A percentile compares a stretch with the other conserved stretches of the same genome.
phyloP scores from a whole-genome alignment of 2,888 invertebrate genomes.

The Melanargia galathea region DNA sequence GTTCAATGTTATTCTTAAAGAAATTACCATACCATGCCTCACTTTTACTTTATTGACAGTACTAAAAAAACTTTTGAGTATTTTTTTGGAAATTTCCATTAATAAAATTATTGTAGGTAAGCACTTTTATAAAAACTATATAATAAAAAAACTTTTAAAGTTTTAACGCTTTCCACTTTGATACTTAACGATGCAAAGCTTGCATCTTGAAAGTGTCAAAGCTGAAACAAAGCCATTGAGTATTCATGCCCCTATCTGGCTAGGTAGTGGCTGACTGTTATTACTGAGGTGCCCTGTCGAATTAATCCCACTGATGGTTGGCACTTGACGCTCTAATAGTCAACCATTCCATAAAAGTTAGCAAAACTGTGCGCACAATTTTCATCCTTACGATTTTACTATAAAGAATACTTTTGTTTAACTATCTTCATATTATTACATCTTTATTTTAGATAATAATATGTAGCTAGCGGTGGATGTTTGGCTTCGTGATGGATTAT shows the following conservation, averaged over 20 bases:
- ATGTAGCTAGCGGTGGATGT: constrained; percentile 21
- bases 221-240: neutral
- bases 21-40: too few species aligned
- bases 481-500: constrained; percentile 34
- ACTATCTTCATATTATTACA: neutral
- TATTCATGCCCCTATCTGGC: constrained; percentile 10
- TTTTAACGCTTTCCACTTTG: neutral
- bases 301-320: constrained; percentile 19
- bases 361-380: constrained; percentile 3
- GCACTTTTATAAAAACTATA: too few species aligned
- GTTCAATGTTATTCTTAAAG: too few species aligned
- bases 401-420: constrained; percentile 20
- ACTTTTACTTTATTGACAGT: too few species aligned
- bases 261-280: too few species aligned
- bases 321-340: constrained; percentile 25
- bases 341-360: constrained; percentile 22
- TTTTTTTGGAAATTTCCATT: too few species aligned
- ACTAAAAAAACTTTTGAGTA: too few species aligned
- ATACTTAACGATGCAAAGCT: neutral
- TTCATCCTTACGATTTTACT: neutral
- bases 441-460: too few species aligned
- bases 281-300: constrained; percentile 14
- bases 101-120: too few species aligned
- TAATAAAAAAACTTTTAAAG: too few species aligned
- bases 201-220: neutral